These are phyloP conservation scores for Cistogaster globosa DNA, from an alignment of 2,888 invertebrate genomes.

Conservation along the genomic window DNA sequence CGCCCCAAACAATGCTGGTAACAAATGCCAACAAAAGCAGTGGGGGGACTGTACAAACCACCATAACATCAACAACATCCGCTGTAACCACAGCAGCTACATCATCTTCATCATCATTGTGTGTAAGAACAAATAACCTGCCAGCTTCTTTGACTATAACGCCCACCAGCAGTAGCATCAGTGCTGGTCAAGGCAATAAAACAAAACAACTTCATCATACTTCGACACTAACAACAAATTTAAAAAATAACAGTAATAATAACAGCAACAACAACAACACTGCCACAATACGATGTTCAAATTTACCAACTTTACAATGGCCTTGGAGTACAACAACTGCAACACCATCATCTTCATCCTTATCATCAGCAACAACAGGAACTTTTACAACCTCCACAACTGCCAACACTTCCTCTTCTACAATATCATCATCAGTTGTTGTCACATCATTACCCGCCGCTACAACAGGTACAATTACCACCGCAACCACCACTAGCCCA, in stretches of 20 bases:
- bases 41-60: slow-evolving; percentile 79
- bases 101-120: slow-evolving; percentile 54
- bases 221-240: slow-evolving; percentile 44
- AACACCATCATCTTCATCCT: slow-evolving; percentile 71
- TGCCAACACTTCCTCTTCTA: slow-evolving; percentile 71
- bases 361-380: slow-evolving; percentile 38
- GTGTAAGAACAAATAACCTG: slow-evolving; percentile 65
- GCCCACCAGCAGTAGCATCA: slow-evolving; percentile 69
- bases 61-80: slow-evolving; percentile 50
- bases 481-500: slow-evolving; percentile 46
- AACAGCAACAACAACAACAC: slow-evolving; percentile 58
- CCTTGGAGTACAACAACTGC: slow-evolving; percentile 80
- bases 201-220: slow-evolving; percentile 20
- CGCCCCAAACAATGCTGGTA: slow-evolving; percentile 81
- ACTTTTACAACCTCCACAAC: slow-evolving; percentile 62
- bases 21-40: slow-evolving; percentile 63
- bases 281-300: slow-evolving; percentile 72
- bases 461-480: slow-evolving; percentile 45
- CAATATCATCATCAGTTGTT: slow-evolving; percentile 43
- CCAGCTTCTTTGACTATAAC: slow-evolving; percentile 69
- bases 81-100: slow-evolving; percentile 41
- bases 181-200: slow-evolving; percentile 60
- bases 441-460: slow-evolving; percentile 47
- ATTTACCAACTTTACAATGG: slow-evolving; percentile 79
- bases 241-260: slow-evolving; percentile 69